Evolutionary conservation across 2,797 vertebrate species (phyloP).

Genomic region (Percopsis omiscomaycus): DNA sequence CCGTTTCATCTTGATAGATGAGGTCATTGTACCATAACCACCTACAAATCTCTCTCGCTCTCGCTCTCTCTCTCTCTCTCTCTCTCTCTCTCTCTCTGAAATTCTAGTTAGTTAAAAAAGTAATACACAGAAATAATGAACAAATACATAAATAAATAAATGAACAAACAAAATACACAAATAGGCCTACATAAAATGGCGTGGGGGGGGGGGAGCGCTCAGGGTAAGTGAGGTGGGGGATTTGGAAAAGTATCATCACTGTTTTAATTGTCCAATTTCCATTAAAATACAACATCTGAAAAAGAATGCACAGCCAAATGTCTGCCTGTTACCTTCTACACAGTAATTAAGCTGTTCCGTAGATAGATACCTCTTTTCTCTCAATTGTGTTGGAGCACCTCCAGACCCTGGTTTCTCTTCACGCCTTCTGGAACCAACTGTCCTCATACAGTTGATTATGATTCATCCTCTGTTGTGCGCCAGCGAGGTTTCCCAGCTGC

Average conservation of each 20-base stretch:
- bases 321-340: background rate
- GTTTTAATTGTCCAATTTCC: no score
- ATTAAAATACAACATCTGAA: background rate
- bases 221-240: no score
- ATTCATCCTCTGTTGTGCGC: conserved; percentile 52
- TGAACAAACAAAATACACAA: no score
- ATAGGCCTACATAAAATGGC: no score
- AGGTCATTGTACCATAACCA: no score
- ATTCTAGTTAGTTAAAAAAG: no score
- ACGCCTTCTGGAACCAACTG: conserved; percentile 56
- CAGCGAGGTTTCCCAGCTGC: conserved; percentile 55
- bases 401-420: conserved; percentile 21
- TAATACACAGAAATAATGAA: no score
- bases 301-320: background rate
- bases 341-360: background rate
- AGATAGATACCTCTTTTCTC: conserved; percentile 17
- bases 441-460: conserved; percentile 60
- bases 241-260: no score
- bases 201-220: no score
- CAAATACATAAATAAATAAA: no score
- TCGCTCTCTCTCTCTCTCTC: background rate
- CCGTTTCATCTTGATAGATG: no score
- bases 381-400: conserved; percentile 40
- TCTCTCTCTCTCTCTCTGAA: background rate
- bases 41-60: background rate